phyloP scores from a whole-genome alignment of 2,113 vertebrate genomes.

The Carassius gibelio region DNA sequence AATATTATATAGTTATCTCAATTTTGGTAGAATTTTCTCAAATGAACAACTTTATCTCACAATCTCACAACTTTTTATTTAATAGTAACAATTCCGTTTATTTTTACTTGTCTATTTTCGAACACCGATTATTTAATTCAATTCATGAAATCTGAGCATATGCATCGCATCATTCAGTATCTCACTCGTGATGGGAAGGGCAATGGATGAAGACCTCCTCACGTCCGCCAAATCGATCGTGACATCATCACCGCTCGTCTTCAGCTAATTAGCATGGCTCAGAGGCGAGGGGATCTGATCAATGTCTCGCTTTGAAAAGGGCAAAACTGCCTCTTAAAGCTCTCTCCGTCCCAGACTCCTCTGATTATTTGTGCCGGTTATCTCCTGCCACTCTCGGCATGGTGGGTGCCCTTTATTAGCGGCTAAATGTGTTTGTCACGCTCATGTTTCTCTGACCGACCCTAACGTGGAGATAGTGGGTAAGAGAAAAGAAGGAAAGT shows the following conservation, averaged over 20 bases:
- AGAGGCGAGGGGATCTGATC: conserved; percentile 55
- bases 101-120: not conserved
- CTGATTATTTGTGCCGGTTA: conserved; percentile 53
- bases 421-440: conserved; percentile 53
- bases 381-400: conserved; percentile 53
- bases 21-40: no score
- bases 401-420: conserved; percentile 53
- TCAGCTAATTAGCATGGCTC: conserved; percentile 61
- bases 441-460: conserved; percentile 41
- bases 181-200: conserved; percentile 20
- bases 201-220: conserved; percentile 45
- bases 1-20: no score
- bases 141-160: not conserved
- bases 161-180: conserved; percentile 7
- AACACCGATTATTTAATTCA: not conserved
- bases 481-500: conserved; percentile 25
- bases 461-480: conserved; percentile 28
- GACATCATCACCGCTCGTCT: conserved; percentile 55
- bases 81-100: not conserved
- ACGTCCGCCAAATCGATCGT: conserved; percentile 49
- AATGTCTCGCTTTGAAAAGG: conserved; percentile 61
- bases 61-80: no score
- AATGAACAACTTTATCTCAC: no score
- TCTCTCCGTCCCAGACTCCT: conserved; percentile 43
- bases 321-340: conserved; percentile 55